A percentile compares a stretch with the other conserved stretches of the same genome.
Conservation (phyloP, 2,797 vertebrate species). For the Tokudaia muenninki region DNA sequence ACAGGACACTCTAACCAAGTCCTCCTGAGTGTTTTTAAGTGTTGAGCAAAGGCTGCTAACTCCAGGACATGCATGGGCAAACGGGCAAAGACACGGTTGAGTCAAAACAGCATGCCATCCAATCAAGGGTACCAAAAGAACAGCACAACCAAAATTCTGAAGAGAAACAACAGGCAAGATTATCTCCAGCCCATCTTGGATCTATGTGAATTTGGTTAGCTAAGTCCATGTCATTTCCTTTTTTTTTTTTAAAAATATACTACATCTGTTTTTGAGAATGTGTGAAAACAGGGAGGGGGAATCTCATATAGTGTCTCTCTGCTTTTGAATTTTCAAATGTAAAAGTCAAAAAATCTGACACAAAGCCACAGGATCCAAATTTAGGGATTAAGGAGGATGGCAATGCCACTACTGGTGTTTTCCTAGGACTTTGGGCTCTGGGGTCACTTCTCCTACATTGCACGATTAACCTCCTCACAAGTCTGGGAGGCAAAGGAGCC, state of each 20-base stretch:
- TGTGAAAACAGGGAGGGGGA: background rate
- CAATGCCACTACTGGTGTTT: background rate
- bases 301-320: background rate
- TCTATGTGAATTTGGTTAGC: constrained; percentile 78
- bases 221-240: constrained; percentile 81
- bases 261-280: constrained; percentile 27
- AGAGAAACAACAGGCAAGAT: constrained; percentile 76
- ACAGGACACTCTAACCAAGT: background rate
- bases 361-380: background rate
- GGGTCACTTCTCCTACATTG: background rate
- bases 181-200: constrained; percentile 63
- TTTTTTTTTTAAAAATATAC: constrained; percentile 23
- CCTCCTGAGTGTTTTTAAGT: background rate
- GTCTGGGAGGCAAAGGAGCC: constrained; percentile 26
- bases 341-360: background rate
- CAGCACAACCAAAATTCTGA: constrained; percentile 55
- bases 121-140: constrained; percentile 61
- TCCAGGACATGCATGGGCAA: constrained; percentile 80
- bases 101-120: constrained; percentile 76
- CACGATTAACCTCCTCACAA: constrained; percentile 1
- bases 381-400: background rate
- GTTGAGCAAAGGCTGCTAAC: constrained; percentile 77
- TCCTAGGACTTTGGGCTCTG: background rate
- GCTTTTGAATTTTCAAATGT: constrained; percentile 63
- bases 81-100: constrained; percentile 66